A percentile compares a stretch with the other conserved stretches of the same genome.
Evolutionary conservation across 37 sponge, comb jelly and placozoan species (phyloP).

Genomic region (Eunapius fragilis): DNA sequence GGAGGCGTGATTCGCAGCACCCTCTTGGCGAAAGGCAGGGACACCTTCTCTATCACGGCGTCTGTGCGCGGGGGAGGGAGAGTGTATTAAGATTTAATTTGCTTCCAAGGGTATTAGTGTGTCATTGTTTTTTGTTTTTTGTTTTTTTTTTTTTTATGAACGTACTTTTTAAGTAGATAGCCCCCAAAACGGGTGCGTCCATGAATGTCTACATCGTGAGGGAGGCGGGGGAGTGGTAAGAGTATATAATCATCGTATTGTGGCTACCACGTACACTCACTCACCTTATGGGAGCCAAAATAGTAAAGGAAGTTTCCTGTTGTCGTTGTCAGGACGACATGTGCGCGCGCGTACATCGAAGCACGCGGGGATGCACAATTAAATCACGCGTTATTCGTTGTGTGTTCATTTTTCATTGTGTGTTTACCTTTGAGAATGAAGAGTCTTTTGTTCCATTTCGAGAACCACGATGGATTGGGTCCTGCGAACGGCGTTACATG

Average conservation of each 20-base stretch:
- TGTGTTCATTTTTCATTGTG: neutral
- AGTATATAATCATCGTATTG: neutral
- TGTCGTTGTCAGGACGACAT: too few species aligned
- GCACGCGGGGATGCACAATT: too few species aligned
- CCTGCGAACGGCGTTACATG: constrained; percentile 24
- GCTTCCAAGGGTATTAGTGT: neutral
- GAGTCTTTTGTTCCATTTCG: constrained; percentile 52
- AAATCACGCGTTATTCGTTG: too few species aligned
- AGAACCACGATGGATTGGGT: constrained; percentile 55
- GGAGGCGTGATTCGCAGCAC: constrained; percentile 57
- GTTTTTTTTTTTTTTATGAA: too few species aligned
- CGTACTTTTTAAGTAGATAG: constrained; percentile 65
- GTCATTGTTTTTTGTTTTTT: neutral
- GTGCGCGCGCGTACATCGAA: too few species aligned
- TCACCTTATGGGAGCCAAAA: constrained; percentile 30
- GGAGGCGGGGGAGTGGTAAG: neutral
- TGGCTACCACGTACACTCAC: neutral
- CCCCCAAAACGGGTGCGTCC: constrained; percentile 43
- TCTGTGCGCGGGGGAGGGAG: constrained; percentile 4
- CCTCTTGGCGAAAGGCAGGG: constrained; percentile 32
- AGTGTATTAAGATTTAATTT: neutral
- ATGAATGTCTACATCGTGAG: neutral
- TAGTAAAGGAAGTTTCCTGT: constrained; percentile 72
- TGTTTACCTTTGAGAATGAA: constrained; percentile 61
- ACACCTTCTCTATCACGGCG: constrained; percentile 46